These are phyloP conservation scores for Ypsolopha sequella DNA, from an alignment of 2,888 invertebrate genomes.

Conservation along the genomic window DNA sequence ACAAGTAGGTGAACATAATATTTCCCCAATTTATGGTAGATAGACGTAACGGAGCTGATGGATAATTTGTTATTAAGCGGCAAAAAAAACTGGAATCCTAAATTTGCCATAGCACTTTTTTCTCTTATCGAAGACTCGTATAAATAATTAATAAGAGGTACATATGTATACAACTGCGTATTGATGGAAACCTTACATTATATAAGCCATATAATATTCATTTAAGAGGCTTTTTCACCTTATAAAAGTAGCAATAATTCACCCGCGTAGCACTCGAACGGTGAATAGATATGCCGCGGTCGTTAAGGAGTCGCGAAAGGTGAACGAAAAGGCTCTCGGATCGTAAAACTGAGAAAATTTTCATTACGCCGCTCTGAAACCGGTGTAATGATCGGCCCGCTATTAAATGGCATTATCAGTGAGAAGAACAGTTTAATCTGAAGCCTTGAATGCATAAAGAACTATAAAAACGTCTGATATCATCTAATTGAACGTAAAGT, in stretches of 20 bases:
- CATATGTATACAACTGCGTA: no score
- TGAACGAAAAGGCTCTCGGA: constrained; percentile 20
- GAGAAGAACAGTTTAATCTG: constrained; percentile 55
- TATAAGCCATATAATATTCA: no score
- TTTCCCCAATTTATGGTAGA: no score
- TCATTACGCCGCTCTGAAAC: constrained; percentile 49
- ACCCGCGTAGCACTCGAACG: not conserved
- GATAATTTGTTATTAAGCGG: no score
- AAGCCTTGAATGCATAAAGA: constrained; percentile 62
- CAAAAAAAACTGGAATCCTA: no score
- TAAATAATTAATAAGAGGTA: no score
- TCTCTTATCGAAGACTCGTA: no score
- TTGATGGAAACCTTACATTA: no score
- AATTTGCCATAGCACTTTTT: not conserved
- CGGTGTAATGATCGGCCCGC: constrained; percentile 56
- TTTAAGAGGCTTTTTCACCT: not conserved
- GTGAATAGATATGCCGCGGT: constrained; percentile 3
- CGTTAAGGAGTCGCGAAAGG: constrained; percentile 8
- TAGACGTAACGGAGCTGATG: no score
- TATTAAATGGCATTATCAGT: constrained; percentile 58
- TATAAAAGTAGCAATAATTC: not conserved
- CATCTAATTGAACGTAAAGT: constrained; percentile 63
- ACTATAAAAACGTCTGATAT: constrained; percentile 65
- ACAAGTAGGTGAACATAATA: no score
- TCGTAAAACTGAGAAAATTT: constrained; percentile 60